These are phyloP conservation scores for Condylura cristata DNA, from an alignment of 2,113 vertebrate genomes.

Conservation along the genomic window DNA sequence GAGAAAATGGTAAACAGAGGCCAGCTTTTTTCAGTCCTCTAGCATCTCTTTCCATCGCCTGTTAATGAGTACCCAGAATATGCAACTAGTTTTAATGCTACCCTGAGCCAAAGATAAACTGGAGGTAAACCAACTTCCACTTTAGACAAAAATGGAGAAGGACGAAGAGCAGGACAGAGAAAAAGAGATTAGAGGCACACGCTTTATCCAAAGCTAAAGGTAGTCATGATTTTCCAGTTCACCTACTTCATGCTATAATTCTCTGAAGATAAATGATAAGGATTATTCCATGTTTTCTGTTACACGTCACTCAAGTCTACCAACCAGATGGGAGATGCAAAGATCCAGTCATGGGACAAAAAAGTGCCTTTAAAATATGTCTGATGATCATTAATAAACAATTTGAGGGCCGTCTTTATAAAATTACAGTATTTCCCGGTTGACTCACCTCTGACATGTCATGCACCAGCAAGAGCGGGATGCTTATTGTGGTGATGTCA, in stretches of 20 bases:
- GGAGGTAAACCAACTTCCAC: background rate
- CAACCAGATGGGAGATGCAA: background rate
- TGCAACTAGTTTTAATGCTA: background rate
- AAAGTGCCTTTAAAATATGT: background rate
- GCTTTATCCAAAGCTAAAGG: background rate
- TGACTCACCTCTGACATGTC: constrained; percentile 97
- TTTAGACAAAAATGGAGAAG: background rate
- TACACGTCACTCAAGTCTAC: background rate
- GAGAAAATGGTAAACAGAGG: background rate
- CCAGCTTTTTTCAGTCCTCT: background rate
- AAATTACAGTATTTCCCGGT: fast-evolving
- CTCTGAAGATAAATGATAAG: background rate
- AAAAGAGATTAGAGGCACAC: too few relatives aligned
- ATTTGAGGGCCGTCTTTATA: background rate
- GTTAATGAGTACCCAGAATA: background rate
- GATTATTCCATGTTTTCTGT: background rate
- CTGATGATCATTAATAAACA: background rate
- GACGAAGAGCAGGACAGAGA: background rate
- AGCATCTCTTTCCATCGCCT: background rate
- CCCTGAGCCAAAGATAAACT: background rate
- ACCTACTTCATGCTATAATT: background rate
- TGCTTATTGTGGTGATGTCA: constrained; percentile 95
- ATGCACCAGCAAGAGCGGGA: constrained; percentile 96
- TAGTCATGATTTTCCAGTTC: background rate
- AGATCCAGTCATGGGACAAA: background rate